Conservation (phyloP, 2,888 invertebrate species). For the Tineola bisselliella region DNA sequence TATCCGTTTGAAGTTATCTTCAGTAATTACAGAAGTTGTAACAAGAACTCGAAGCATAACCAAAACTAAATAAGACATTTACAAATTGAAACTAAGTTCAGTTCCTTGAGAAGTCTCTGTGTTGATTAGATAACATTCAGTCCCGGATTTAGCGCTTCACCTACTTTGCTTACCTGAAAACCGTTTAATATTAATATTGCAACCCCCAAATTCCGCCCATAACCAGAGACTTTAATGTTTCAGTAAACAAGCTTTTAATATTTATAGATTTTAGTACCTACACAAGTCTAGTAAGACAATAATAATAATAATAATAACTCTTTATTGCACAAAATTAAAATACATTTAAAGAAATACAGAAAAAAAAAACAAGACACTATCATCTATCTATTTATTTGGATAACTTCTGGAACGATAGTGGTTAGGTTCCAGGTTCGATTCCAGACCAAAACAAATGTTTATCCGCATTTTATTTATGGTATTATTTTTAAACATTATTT, state of each 20-base stretch:
- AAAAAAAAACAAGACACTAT: no score
- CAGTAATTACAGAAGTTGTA: not conserved
- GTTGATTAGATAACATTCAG: not conserved
- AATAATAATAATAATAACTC: no score
- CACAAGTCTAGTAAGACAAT: no score
- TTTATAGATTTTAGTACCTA: no score
- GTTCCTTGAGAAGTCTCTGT: not conserved
- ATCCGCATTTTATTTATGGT: no score
- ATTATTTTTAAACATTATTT: no score
- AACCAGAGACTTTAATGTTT: not conserved
- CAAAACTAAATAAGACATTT: slow-evolving; percentile 2
- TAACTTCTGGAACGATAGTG: no score
- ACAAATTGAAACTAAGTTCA: slow-evolving; percentile 2
- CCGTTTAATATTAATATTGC: not conserved
- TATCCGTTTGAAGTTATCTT: not conserved
- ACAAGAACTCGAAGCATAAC: not conserved
- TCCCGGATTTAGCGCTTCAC: not conserved
- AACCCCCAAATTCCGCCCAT: not conserved
- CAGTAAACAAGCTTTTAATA: not conserved
- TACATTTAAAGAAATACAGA: no score
- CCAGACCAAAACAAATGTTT: no score
- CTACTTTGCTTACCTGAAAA: not conserved
- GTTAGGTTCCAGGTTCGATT: no score
- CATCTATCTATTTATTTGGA: no score
- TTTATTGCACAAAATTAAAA: no score